Evolutionary conservation across 2,888 invertebrate genomes (phyloP), one percentile per base, ranked within the genome.

Genomic region (Callosobruchus maculatus): DNA sequence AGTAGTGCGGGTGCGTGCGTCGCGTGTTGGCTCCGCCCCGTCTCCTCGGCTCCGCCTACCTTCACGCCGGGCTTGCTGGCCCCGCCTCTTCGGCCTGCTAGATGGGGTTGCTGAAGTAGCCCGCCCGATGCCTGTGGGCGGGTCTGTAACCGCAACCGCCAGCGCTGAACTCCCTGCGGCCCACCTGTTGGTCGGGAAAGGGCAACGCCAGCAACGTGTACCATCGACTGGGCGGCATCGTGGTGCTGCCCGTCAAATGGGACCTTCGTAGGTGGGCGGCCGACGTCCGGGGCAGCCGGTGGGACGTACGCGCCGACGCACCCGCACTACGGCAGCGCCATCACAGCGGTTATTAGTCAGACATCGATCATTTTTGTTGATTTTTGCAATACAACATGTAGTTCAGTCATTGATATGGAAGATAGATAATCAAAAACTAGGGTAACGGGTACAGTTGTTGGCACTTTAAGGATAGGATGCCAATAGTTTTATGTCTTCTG

Each of bases 151-250:
- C 7, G 13, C 49, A 7, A 18, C 49, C 49, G 22, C 68, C 22
- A 83, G 95, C 91, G 80, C 92, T 92, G 84, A 94, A 92, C 88
- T 96, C 95, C 78, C 96, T 91, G 84, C 95, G 90, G 82, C 95
- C 96, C 84, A 96, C 93, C 87, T 95, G 96, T 90, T 96, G 96
- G 90, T 97, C 96, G 84, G 96, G 95, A 89, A 97, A 97, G 81
- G 96, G 96, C 85, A 96, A 91, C 81, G 96, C 96, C 87, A 96
- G 92, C 83, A 96, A 92, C 78, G 95, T 96, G 90, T 95, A 96
- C 94, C 95, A 95, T 82, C 95, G 91, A 80, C 95, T 93, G 74
- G 94, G 94, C 90, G 93, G 91, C 85, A 92, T 91, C 84, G 85
- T 87, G 81, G 86, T 87, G 80, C 86, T 87, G 80, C 85, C 84